Base-by-base conservation (phyloP, 2,797 vertebrate species). In the Smutsia temminckii region DNA sequence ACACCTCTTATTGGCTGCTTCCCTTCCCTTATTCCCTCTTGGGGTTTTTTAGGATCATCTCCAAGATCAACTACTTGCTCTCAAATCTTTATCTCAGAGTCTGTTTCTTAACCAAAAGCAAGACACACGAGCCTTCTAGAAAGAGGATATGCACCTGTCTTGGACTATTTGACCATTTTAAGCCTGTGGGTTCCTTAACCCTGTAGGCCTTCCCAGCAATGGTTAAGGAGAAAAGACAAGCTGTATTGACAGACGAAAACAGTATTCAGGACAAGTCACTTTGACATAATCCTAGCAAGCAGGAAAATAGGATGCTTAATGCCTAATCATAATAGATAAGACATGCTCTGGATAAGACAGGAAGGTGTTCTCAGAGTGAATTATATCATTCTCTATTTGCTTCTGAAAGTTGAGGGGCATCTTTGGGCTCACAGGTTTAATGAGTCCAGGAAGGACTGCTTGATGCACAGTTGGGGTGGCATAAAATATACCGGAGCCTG, bases 351-450 rank as follows among this genome's bases (percentile, higher is more conserved):
- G 95, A 97, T 97, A 71, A 97, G 93, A 97, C 96, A 83, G 96
- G 95, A 96, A 97, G 95, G 97, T 97, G 96, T 97, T 97, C 95
- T 97, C 91, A 63, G 93, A 96, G 95, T 9, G 32, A 96, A 95
- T 95, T 64, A 88, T 94, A 97, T 97, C 97, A 97, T 57, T 86
- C 75, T 94, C 95, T 91, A 97, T 97, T 97, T 98, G 96, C 96
- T 97, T 97, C 92, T 87, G 85, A 86, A 91, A 85, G 64, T 92
- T 97, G 97, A 97, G 97, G 94, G 86, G 86, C 46, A 96, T 93
- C 91, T 93, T 87, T 91, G 95, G 95, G 89, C 71, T 8, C 91
- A 91, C 72, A 53, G 69, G 91, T 95, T 93, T 98, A 97, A 97
- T 96, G 96, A 98, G 94, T 85, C 27, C 93, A 90, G 92, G 81